phyloP scores from a whole-genome alignment of 2,113 vertebrate species.

The Sialia sialis region DNA sequence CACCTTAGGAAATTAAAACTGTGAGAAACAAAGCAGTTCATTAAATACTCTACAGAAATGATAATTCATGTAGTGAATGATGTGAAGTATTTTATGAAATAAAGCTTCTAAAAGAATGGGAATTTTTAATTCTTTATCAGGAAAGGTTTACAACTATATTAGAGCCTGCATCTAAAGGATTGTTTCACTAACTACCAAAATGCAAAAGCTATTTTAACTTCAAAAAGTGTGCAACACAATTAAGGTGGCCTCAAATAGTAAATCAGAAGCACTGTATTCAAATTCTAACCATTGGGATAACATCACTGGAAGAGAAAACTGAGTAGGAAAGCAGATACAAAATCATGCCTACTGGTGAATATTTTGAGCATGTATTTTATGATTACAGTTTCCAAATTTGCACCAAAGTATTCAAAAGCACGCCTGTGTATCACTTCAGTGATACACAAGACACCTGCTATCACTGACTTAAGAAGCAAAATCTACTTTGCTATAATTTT shows the following conservation, averaged over 20 bases:
- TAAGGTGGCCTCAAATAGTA: neutral
- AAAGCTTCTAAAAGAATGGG: neutral
- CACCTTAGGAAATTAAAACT: neutral
- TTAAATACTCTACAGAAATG: neutral
- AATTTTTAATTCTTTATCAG: neutral
- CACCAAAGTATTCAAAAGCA: neutral
- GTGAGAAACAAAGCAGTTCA: neutral
- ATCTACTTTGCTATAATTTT: neutral
- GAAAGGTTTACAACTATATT: neutral
- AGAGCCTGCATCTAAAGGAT: neutral
- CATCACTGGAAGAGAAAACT: neutral
- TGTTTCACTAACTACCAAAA: neutral
- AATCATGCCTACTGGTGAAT: neutral
- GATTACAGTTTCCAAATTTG: neutral
- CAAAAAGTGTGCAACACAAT: rapidly evolving
- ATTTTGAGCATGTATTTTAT: neutral
- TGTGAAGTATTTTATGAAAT: neutral
- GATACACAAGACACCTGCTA: neutral
- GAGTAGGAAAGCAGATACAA: neutral
- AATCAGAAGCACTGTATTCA: neutral
- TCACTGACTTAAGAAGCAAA: neutral
- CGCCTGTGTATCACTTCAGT: neutral
- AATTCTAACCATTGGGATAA: neutral
- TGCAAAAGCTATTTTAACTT: neutral
- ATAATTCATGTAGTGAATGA: neutral